Evolutionary conservation across 2,888 invertebrate genomes (phyloP), one percentile per base, ranked within the genome.

Genomic region (Napeogenes inachia): DNA sequence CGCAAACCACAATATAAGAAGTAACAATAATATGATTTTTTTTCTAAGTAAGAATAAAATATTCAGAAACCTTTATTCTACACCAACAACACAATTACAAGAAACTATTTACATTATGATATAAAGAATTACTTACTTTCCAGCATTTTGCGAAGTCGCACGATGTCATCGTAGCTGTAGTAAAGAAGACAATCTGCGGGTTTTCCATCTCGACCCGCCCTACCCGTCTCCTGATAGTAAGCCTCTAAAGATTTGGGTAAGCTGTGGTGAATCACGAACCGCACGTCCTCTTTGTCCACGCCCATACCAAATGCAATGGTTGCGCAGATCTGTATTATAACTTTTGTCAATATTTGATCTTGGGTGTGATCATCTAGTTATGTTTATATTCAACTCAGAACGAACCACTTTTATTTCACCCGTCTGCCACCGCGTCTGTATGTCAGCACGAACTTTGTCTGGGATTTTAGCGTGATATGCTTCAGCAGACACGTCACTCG

Each of bases 291-390:
- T 79, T 99, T 99, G 87, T 99, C 99, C 66, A 99, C 98, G 21
- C 99, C 99, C 99, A 99, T 99, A 42, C 98, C 98, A 91, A 99
- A 99, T 0, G 99, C 99, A 74, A 99, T 96, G 0, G 99, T 99
- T 0, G 99, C 99, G 76, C 98, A 98, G 60, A 99, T 96, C 80
- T 91, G 69, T 0, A 8, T 60, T 4, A 12, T 42, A 42, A 42
- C 10, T 5, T 4, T 2, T 4, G 33, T 13, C 12, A 30, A 13
- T n/a, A 56, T 4, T n/a, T 12, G 2, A 54, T 56, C 10, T 45
- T 21, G 21, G 21, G 21, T 21, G 21, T 21, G 4, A n/a, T 13
- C 0, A 21, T 13, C 12, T 30, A 10, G 42, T 10, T 42, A 42
- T 10, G 12, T 3, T 10, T 10, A 42, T 42, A 1, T 6, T 42